Evolutionary conservation across 1,140 invertebrate species (phyloP), one percentile per base, ranked within the genome.

Genomic region (Frieseomelitta varia): DNA sequence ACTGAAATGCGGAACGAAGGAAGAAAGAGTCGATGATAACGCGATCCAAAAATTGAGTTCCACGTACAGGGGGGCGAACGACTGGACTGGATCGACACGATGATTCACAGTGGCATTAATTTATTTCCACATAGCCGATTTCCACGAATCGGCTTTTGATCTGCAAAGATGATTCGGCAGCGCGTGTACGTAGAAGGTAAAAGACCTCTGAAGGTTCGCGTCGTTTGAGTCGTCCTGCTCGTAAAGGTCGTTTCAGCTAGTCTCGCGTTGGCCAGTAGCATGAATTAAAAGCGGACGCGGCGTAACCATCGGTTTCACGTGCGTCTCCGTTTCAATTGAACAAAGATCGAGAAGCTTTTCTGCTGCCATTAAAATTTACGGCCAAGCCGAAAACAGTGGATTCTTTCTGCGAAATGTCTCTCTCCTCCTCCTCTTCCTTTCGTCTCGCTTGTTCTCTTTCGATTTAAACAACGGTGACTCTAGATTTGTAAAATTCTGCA

Each of bases 91-190:
- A 65, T 27, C 12, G 63, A 2, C 27, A 30, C n/a, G 27, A 65
- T 27, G 27, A 65, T 65, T 65, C 63, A 65, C 14, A 15, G n/a
- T 30, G 91, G 87, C 90, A 90, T 93, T 93, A 93, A 93, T 93
- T 91, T 92, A 92, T 92, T 93, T 94, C 89, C 81, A 90, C 87
- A 87, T 86, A 88, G 87, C 84, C 89, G 88, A 93, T 92, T 93
- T 93, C 92, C 76, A n/a, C 90, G 92, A 93, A 93, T 82, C 74
- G 82, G 77, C 91, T 89, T 92, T 93, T 92, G 90, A 93, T 92
- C 92, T 92, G 88, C 67, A 73, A 90, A 92, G 90, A 93, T 91
- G 92, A 91, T 91, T 92, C 90, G 91, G 86, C 80, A 84, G 84
- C 81, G 75, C 81, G 58, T 15, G 84, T 88, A 69, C 56, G 58